Percentiles rank a stretch among this genome's conserved stretches.
These are phyloP conservation scores for Pegoplata infirma DNA, from an alignment of 2,888 invertebrate genomes.

Conservation along the genomic window DNA sequence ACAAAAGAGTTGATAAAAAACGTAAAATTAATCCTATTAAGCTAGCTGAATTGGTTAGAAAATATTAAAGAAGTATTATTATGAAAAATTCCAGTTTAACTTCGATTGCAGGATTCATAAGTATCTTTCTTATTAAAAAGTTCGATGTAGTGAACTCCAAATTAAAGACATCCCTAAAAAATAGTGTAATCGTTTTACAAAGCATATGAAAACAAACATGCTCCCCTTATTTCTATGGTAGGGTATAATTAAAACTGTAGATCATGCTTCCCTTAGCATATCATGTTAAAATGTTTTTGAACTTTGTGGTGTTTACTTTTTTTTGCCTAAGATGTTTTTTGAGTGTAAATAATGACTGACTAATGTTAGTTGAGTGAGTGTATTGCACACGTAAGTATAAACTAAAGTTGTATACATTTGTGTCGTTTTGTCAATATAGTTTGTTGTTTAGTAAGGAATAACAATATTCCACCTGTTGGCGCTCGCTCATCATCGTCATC, in stretches of 20 bases:
- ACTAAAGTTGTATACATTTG: not conserved
- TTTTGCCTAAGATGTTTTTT: slow-evolving; percentile 10
- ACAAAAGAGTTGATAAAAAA: no score
- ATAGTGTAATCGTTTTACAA: no score
- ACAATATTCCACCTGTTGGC: slow-evolving; percentile 61
- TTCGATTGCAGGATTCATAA: no score
- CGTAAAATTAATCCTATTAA: no score
- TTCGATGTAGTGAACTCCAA: no score
- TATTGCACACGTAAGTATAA: slow-evolving; percentile 31
- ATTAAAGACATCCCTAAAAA: no score
- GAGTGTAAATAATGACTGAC: slow-evolving; percentile 24
- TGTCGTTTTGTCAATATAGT: not conserved
- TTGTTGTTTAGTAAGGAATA: not conserved
- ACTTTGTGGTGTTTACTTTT: slow-evolving; percentile 8
- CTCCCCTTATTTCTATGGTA: no score
- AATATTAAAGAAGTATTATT: no score
- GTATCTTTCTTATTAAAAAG: no score
- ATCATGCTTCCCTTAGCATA: not conserved
- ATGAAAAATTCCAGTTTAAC: no score
- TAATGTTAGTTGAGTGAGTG: slow-evolving; percentile 21
- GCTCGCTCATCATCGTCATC: slow-evolving; percentile 27
- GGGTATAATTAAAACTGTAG: not conserved
- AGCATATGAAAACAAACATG: no score
- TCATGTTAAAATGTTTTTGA: slow-evolving; percentile 42
- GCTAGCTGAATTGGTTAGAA: no score